Base-by-base conservation (phyloP, 35 echinoderm and acorn worm genomes). In the Amphiura filiformis region DNA sequence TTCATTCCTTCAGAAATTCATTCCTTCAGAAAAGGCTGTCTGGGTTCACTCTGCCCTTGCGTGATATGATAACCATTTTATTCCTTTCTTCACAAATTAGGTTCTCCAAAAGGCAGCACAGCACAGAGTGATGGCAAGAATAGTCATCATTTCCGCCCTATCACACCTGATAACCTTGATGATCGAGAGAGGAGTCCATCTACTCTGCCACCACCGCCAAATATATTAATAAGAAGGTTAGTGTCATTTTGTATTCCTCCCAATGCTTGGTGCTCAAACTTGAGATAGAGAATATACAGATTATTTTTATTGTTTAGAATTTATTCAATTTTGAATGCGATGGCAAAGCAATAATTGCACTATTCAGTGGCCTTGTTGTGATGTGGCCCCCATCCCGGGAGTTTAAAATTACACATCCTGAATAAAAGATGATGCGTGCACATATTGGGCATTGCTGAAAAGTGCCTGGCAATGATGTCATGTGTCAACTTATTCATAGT, bases 51-150 rank as follows among this genome's bases (percentile, higher is more conserved):
- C 44, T 52, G 7, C 7, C 20, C 7, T 7, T 52, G 44, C 20
- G 20, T 52, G 20, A 52, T 11, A 11, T 52, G 7, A 52, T 52
- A 52, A 11, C 18, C 30, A 26, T 83, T 32, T 42, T 1, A 1
- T 56, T 39, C 30, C 3, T 20, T 33, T 30, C 40, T n/a, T n/a
- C n/a, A n/a, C n/a, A n/a, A n/a, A 2, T 36, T 61, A 85, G 83
- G 44, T 85, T 85, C 83, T 70, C 44, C 83, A 35, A 65, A 9
- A 26, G 83, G 83, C 28, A 70, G 61, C 28, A 70, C 61, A 11
- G 7, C 61, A 15, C 7, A 70, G 7, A 70, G 61, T 70, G 61
- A 70, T 30, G 61, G 1, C 2, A 23, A 70, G 7, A 70, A 23
- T 70, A 23, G 7, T 70, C 61, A 70, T n/a, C 61, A 70, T n/a